Base-by-base conservation (phyloP, 2,888 invertebrate genomes). In the Steinernema carpocapsae region DNA sequence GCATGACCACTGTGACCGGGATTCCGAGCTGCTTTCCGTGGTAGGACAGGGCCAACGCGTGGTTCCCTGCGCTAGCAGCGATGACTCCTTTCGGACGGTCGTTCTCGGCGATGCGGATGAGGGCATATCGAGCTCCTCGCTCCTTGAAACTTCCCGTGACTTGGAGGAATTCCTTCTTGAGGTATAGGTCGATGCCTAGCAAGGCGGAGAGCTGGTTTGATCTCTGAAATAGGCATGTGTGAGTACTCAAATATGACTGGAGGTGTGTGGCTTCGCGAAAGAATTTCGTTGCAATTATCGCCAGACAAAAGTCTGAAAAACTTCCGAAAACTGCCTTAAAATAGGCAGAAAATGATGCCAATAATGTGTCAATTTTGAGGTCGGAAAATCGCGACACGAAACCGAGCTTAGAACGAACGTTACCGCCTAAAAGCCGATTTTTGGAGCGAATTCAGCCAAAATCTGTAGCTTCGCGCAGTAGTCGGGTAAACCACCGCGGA, bases 91-190 rank as follows among this genome's bases (percentile, higher is more conserved):
- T 64, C 48, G 72, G 24, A 24, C 56, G 74, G 59, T 74, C 70
- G 32, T 7, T 22, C 14, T 48, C 32, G 12, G 32, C 70, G 17
- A 78, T 64, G 26, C 72, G 26, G 42, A 78, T 26, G 45, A 82
- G 79, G 19, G 80, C 81, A 71, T 94, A 94, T 19, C 95, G 90
- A 0, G 96, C 96, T 0, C 96, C 96, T 77, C 96, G 91, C 88
- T 97, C 96, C 88, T 96, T 96, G 88, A 96, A 95, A 88, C 94
- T 95, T 88, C 96, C 96, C n/a, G 96, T 97, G 79, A 92, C 92
- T 89, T 96, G 95, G 17, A 94, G 91, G 88, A 94, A 95, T 88
- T 97, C 96, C 88, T 95, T 95, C 89, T 96, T 97, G 83, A 96
- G 91, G 88, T 92, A 96, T 79, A 97, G 91, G 43, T 95, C 93